Conservation (phyloP, 2,113 vertebrate genomes). For the Hydrolagus affinis region DNA sequence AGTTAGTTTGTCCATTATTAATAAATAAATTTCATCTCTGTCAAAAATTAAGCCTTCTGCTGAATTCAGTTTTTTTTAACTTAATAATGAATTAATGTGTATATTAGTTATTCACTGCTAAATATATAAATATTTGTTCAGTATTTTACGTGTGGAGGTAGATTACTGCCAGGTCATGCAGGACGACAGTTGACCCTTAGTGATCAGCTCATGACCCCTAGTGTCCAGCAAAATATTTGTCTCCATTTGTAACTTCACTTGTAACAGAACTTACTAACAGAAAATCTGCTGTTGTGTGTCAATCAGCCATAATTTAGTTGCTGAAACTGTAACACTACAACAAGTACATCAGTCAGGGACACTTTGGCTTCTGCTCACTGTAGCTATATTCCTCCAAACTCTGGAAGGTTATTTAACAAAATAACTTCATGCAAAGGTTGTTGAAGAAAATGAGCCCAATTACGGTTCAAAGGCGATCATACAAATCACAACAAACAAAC, state of each 20-base stretch:
- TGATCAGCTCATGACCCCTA: neutral
- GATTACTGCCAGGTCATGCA: neutral
- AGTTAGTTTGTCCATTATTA: neutral
- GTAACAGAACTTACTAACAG: neutral
- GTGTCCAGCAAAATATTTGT: neutral
- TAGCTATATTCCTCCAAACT: neutral
- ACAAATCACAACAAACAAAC: too few relatives aligned
- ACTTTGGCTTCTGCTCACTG: neutral
- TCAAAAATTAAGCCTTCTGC: neutral
- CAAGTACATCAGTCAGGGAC: neutral
- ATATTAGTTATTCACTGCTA: neutral
- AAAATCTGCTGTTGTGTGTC: neutral
- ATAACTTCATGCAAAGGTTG: neutral
- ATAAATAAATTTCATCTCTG: neutral
- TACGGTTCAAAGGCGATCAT: too few relatives aligned
- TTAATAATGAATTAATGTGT: neutral
- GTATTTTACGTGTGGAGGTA: neutral
- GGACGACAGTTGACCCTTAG: neutral
- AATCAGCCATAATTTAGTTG: neutral
- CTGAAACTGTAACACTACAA: neutral
- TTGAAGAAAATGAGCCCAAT: neutral
- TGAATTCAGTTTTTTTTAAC: neutral
- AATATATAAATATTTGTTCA: neutral
- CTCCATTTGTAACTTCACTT: slow-evolving; percentile 21
- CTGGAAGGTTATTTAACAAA: neutral